A percentile compares a stretch with the other conserved stretches of the same genome.
These are phyloP conservation scores for Leptinotarsa rubiginosa DNA, from an alignment of 2,888 invertebrate genomes.

Conservation along the genomic window DNA sequence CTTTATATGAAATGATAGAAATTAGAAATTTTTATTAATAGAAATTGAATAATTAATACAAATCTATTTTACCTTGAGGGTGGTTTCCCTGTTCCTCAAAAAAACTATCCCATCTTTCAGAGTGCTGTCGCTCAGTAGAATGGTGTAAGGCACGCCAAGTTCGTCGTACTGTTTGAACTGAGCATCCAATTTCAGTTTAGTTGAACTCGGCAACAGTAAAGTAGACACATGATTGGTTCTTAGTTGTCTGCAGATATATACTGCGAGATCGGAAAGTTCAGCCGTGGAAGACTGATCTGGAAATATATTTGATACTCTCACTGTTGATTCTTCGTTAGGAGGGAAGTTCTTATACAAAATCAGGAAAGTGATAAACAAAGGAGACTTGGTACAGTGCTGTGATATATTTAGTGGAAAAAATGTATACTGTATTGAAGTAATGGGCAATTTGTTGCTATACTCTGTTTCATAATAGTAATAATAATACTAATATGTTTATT, in stretches of 20 bases:
- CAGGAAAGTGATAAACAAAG: too few relatives aligned
- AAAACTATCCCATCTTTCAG: constrained; percentile 78
- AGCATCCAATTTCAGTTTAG: constrained; percentile 61
- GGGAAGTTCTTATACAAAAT: too few relatives aligned
- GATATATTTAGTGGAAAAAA: too few relatives aligned
- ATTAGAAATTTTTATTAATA: too few relatives aligned
- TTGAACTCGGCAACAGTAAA: constrained; percentile 60
- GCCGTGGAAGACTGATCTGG: constrained; percentile 45
- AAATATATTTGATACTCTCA: constrained; percentile 26
- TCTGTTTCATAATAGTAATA: too few relatives aligned
- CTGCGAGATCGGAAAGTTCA: constrained; percentile 70
- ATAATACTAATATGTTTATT: too few relatives aligned
- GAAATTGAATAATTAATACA: background rate
- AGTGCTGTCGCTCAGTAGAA: constrained; percentile 76
- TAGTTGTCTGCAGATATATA: constrained; percentile 70
- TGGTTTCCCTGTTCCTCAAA: constrained; percentile 75
- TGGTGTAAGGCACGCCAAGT: constrained; percentile 79
- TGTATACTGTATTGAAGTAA: too few relatives aligned
- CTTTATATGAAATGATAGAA: too few relatives aligned
- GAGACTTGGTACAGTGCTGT: too few relatives aligned
- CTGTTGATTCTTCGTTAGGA: too few relatives aligned
- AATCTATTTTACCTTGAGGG: constrained; percentile 70
- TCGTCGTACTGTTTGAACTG: constrained; percentile 70
- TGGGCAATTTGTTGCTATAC: too few relatives aligned
- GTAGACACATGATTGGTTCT: constrained; percentile 65